Evolutionary conservation across 2,113 vertebrate species (phyloP), one percentile per base, ranked within the genome.

Genomic region (Benitochromis conjunctus): DNA sequence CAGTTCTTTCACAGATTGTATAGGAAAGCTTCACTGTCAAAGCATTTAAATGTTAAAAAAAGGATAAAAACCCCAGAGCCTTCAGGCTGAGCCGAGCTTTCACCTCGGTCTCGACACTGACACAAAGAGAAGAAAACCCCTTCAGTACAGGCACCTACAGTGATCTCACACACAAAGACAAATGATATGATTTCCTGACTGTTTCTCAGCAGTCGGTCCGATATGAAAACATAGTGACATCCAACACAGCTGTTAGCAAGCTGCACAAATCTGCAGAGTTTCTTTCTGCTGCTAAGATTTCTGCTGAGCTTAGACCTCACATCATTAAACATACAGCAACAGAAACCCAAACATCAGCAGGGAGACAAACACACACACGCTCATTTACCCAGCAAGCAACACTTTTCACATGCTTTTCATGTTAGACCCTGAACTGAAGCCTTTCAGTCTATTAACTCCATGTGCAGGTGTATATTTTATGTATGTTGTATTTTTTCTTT

Each of bases 91-190:
- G 79, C 16, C 1, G 9, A 60, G 66, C 58, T 31, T 81, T 86
- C 36, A 64, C 57, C 66, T 76, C 51, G 5, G 54, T 57, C 21
- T 57, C 3, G 19, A 57, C 36, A 12, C 10, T 7, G 6, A 71
- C 82, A 82, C 84, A 86, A 79, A 88, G 54, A 86, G 71, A 60
- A 46, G 60, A 84, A 43, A 79, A 56, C n/a, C n/a, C 55, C 55
- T 60, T 79, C 26, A 24, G 43, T 51, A 24, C 2, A 7, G 19
- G 21, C 29, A 41, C 38, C 77, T 53, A 82, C 79, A 55, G 26
- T 36, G 26, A 34, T 66, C 81, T 86, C 58, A 8, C 53, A 55
- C 79, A 82, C 82, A 86, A 38, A 58, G 60, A 79, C 79, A 62
- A 66, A 41, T n/a, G 48, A 60, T 31, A 24, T 57, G 74, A 87